These are phyloP conservation scores for Caenorhabditis sp. DNA, from an alignment of 2,888 invertebrate species.

Conservation along the genomic window DNA sequence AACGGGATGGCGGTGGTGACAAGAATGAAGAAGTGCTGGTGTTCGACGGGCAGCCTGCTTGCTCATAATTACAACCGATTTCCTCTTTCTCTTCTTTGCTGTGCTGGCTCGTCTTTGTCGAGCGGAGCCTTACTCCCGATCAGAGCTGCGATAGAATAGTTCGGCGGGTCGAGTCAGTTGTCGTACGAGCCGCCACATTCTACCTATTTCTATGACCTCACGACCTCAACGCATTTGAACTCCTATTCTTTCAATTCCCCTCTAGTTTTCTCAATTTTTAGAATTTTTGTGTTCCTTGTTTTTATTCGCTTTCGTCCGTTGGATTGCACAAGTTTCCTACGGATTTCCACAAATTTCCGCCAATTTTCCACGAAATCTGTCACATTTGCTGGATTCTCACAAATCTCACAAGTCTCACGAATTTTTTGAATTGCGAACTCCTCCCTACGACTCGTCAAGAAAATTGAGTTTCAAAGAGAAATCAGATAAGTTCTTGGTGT, in stretches of 20 bases:
- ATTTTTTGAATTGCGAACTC: background rate
- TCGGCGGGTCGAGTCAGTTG: constrained; percentile 55
- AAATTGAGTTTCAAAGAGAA: constrained; percentile 34
- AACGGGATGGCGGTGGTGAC: constrained; percentile 23
- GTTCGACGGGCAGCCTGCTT: constrained; percentile 36
- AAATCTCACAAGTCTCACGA: background rate
- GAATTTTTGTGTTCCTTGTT: constrained; percentile 17
- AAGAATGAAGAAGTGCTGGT: constrained; percentile 62
- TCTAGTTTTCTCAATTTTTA: background rate
- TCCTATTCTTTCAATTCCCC: constrained; percentile 20
- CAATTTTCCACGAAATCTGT: background rate
- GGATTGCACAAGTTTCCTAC: background rate
- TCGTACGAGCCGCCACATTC: constrained; percentile 48
- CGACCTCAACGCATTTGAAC: constrained; percentile 42
- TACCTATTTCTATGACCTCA: constrained; percentile 52
- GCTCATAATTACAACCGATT: constrained; percentile 67
- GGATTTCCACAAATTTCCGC: background rate
- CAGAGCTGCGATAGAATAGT: constrained; percentile 51
- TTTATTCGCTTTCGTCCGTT: background rate
- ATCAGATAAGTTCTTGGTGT: constrained; percentile 50
- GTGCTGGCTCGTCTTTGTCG: constrained; percentile 18
- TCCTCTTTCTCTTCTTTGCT: too few species aligned
- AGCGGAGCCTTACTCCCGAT: constrained; percentile 30
- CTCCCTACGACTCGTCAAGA: constrained; percentile 20
- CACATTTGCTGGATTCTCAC: background rate